Evolutionary conservation across 1,140 invertebrate genomes (phyloP), one percentile per base, ranked within the genome.

Genomic region (Drosophila micromelanica): DNA sequence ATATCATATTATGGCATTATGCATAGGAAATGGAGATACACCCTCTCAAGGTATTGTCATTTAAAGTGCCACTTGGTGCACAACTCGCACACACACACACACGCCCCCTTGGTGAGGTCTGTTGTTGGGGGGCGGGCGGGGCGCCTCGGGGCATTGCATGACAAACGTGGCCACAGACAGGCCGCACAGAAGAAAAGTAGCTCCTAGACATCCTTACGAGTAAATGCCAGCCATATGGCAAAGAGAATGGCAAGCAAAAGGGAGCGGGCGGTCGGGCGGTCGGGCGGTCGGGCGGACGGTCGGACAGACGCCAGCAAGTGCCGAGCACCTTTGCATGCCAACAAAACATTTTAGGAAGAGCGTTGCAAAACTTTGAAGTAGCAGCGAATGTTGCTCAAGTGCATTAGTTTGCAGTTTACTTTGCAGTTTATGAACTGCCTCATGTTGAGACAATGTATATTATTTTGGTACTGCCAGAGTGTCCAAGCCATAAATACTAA

Each of bases 321-420:
- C 60, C 37, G 49, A 54, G 60, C 67, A 55, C 67, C 59, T 63
- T 70, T 70, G 67, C 67, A 70, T 70, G 67, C 67, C 59, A 70
- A 63, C 67, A 62, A 70, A 70, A 63, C 67, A 70, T 70, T 70
- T 70, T 70, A 63, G 49, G 27, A 30, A 20, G 43, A 27, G 2
- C 5, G 15, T 46, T 20, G 37, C 46, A 52, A 35, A 60, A 70
- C 49, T 63, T 70, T 70, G 20, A 62, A 70, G 67, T 48, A 40
- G 23, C 60, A 54, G 46, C 59, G 49, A 38, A 46, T 60, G 49
- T 40, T 13, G n/a, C 40, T 70, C 49, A 63, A 70, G 67, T 70
- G 67, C 67, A 70, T 70, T 70, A 70, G 67, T 70, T 70, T 70
- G 67, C 49, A 52, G 51, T 70, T 68, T 68, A 68, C 64, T 68